These are phyloP conservation scores for Apogon talboti DNA, from an alignment of 2,797 vertebrate genomes.

Conservation along the genomic window DNA sequence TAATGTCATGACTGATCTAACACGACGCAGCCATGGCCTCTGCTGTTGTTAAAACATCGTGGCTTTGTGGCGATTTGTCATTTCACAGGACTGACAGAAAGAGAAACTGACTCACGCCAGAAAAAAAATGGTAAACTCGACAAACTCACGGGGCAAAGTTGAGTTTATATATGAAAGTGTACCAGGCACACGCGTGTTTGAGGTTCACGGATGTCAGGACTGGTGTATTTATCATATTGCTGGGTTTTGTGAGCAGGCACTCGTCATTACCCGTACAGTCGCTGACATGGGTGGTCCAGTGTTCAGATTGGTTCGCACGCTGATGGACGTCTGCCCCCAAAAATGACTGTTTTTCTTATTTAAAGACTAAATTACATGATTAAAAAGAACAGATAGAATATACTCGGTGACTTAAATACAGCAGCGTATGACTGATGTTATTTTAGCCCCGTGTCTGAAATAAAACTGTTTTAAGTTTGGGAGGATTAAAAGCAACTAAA, in stretches of 20 bases:
- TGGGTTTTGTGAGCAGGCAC: neutral
- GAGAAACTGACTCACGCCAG: neutral
- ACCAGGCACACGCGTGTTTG: slow-evolving; percentile 35
- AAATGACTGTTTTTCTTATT: neutral
- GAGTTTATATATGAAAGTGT: slow-evolving; percentile 51
- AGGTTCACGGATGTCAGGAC: slow-evolving; percentile 31
- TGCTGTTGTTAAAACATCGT: neutral
- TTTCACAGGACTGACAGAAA: slow-evolving; percentile 1
- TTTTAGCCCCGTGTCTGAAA: too few species aligned
- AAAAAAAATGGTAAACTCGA: slow-evolving; percentile 1
- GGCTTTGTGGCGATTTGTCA: neutral
- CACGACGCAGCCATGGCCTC: too few species aligned
- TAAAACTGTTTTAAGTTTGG: too few species aligned
- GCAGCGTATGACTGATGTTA: too few species aligned
- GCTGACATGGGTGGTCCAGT: slow-evolving; percentile 18
- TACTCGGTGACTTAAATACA: neutral
- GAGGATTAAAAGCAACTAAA: too few species aligned
- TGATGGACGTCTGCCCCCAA: neutral
- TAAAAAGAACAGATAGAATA: neutral
- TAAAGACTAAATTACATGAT: neutral
- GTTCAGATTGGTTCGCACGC: neutral
- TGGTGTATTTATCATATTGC: slow-evolving; percentile 22
- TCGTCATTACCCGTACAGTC: neutral
- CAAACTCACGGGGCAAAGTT: slow-evolving; percentile 52
- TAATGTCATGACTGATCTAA: too few species aligned